A percentile compares a stretch with the other conserved stretches of the same genome.
phyloP scores from a whole-genome alignment of 92 coral and sea anemone species.

The Nematostella vectensis region DNA sequence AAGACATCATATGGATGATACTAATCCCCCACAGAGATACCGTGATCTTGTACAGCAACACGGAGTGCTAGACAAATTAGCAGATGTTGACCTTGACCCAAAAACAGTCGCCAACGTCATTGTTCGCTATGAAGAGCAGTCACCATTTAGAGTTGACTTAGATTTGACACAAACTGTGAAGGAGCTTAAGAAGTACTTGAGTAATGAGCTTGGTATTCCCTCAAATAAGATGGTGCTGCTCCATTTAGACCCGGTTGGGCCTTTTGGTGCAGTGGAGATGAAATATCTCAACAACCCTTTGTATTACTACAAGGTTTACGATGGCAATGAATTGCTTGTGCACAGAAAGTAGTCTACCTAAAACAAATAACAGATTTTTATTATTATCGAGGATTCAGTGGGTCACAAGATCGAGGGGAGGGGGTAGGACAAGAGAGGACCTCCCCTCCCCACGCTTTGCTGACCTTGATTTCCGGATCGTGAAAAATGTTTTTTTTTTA shows the following conservation, averaged over 20 bases:
- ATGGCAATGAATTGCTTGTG: conserved; percentile 78
- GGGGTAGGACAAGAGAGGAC: too few species aligned
- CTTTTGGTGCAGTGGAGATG: conserved; percentile 48
- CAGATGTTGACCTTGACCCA: conserved; percentile 66
- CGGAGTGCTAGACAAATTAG: conserved; percentile 68
- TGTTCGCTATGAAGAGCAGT: conserved; percentile 53
- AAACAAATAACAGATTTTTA: too few species aligned
- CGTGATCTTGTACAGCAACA: conserved; percentile 55
- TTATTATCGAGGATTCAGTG: too few species aligned
- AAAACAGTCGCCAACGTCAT: conserved; percentile 41
- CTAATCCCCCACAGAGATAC: conserved; percentile 53
- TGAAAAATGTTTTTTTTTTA: too few species aligned
- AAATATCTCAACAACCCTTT: conserved; percentile 29
- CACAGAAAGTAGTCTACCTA: conserved; percentile 21
- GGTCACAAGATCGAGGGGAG: too few species aligned
- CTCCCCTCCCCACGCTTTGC: too few species aligned
- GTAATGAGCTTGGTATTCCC: conserved; percentile 59
- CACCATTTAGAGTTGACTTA: conserved; percentile 45
- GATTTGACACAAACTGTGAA: conserved; percentile 56
- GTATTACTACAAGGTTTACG: conserved; percentile 52
- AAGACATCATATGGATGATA: conserved; percentile 63
- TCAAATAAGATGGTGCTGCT: conserved; percentile 40
- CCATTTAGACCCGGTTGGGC: conserved; percentile 38
- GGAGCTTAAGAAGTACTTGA: conserved; percentile 64
- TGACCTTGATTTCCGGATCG: too few species aligned